A percentile compares a stretch with the other conserved stretches of the same genome.
phyloP scores from a whole-genome alignment of 2,113 vertebrate genomes.

The Tyrannus savana region DNA sequence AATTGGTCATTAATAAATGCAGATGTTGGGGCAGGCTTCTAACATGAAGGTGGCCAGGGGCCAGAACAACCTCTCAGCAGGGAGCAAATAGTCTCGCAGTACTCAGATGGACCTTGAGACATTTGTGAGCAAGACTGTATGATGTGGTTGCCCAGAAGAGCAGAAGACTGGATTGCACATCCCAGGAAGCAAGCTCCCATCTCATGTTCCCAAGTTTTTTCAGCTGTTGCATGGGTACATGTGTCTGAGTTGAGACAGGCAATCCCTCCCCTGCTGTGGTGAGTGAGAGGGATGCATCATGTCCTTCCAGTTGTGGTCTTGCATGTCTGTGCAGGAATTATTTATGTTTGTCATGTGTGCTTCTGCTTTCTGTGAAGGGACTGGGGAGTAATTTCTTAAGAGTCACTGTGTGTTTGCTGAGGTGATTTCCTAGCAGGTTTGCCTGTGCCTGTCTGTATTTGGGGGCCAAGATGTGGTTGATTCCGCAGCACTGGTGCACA shows the following conservation, averaged over 20 bases:
- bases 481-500: neutral
- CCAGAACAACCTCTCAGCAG: neutral
- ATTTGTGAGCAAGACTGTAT: neutral
- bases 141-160: slow-evolving; percentile 13
- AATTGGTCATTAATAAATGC: neutral
- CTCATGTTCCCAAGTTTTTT: neutral
- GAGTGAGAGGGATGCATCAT: neutral
- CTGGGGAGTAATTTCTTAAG: neutral
- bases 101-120: neutral
- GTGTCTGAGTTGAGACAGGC: neutral
- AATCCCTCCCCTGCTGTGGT: neutral
- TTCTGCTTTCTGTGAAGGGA: neutral
- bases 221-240: neutral
- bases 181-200: neutral
- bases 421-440: neutral
- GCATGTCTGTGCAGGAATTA: neutral
- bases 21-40: neutral
- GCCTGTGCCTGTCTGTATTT: neutral
- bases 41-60: neutral
- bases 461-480: neutral
- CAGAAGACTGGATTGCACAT: neutral
- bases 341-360: neutral
- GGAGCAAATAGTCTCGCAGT: neutral
- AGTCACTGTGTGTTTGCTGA: neutral
- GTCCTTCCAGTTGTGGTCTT: neutral